Conservation (phyloP, 2,113 vertebrate species). For the Calidris pygmaea region DNA sequence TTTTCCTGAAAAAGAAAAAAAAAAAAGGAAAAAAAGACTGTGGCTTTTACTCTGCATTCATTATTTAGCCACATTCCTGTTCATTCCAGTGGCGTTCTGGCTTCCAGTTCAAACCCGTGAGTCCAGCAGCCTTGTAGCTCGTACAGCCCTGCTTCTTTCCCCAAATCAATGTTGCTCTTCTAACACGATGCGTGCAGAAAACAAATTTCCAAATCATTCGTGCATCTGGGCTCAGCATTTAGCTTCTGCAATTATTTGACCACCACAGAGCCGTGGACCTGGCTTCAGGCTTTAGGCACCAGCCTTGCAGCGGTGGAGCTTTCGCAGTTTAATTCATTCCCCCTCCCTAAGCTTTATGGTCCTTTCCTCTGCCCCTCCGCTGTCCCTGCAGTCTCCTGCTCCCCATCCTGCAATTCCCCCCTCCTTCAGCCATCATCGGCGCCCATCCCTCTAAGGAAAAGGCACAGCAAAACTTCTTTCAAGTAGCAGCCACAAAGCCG, state of each 20-base stretch:
- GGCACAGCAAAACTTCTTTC: background rate
- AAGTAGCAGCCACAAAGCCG: background rate
- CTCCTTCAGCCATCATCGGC: fast-evolving
- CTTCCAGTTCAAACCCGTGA: background rate
- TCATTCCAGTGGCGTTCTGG: background rate
- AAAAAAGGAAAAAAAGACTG: background rate
- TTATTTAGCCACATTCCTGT: background rate
- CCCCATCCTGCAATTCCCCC: background rate
- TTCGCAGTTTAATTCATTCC: background rate
- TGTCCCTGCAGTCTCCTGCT: background rate
- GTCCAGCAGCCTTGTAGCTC: background rate
- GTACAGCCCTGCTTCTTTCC: background rate
- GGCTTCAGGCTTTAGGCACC: background rate
- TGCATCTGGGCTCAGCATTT: background rate
- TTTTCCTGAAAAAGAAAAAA: background rate
- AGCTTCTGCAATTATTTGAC: background rate
- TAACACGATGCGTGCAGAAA: background rate
- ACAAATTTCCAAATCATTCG: background rate
- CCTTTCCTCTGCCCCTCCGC: background rate
- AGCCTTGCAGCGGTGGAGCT: background rate
- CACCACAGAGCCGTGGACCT: background rate
- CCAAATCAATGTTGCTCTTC: background rate
- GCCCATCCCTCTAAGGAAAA: background rate
- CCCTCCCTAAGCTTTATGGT: background rate
- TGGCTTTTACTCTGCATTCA: background rate